Conservation (phyloP, 2,113 vertebrate species). For the Jaculus jaculus region DNA sequence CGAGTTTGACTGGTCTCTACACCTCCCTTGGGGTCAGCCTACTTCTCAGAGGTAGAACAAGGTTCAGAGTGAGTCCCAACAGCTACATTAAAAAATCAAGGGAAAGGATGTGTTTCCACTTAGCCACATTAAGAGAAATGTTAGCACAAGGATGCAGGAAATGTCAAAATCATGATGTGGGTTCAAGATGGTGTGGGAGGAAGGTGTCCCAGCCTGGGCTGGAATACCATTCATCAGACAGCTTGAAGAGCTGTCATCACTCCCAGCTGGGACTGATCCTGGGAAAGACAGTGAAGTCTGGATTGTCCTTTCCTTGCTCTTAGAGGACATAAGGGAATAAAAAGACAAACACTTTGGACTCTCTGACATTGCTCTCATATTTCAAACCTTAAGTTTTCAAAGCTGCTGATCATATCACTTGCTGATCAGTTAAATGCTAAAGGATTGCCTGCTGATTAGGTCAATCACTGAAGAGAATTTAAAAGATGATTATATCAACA, state of each 20-base stretch:
- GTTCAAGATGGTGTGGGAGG: background rate
- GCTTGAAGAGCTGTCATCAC: no score
- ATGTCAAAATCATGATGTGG: background rate
- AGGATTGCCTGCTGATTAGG: background rate
- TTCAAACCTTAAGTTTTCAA: no score
- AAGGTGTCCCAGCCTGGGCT: no score
- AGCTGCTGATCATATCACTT: background rate
- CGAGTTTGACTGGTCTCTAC: background rate
- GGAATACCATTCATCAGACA: no score
- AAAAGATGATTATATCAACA: background rate
- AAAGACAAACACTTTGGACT: no score
- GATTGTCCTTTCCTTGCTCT: no score
- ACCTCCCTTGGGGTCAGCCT: background rate
- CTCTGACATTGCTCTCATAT: no score
- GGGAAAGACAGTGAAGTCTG: no score
- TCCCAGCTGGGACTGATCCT: no score
- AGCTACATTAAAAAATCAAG: background rate
- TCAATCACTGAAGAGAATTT: background rate
- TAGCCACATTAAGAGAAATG: background rate
- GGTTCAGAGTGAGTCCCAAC: background rate
- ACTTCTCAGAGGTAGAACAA: fast-evolving
- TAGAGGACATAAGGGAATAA: no score
- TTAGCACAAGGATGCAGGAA: background rate
- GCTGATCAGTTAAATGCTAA: background rate
- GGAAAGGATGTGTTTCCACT: background rate